Base-by-base conservation (phyloP, 2,888 invertebrate species). In the Neoaliturus tenellus region DNA sequence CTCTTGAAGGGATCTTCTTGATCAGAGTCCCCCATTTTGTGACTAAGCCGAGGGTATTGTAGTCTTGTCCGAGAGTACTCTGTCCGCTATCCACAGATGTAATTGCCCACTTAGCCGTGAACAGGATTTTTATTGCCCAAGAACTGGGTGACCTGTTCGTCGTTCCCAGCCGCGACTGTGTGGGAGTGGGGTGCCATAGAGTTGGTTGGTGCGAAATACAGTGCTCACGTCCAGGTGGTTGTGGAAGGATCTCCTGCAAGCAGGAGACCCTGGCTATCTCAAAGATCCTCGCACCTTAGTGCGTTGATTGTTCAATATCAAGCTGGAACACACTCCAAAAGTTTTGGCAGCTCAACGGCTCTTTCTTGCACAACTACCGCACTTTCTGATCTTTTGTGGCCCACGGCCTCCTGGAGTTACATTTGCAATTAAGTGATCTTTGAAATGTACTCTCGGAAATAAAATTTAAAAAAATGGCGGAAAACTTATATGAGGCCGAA, bases 401-500 rank as follows among this genome's bases (percentile, higher is more conserved):
- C n/a, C n/a, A n/a, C n/a, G n/a, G n/a, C n/a, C n/a, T n/a, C n/a
- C n/a, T n/a, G n/a, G n/a, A n/a, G n/a, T n/a, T n/a, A n/a, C n/a
- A n/a, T n/a, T n/a, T n/a, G n/a, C n/a, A n/a, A n/a, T n/a, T n/a
- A n/a, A n/a, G n/a, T n/a, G n/a, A n/a, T n/a, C n/a, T n/a, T n/a
- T n/a, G n/a, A n/a, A n/a, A n/a, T n/a, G n/a, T n/a, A n/a, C n/a
- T n/a, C n/a, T n/a, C n/a, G n/a, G n/a, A n/a, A n/a, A n/a, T n/a
- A n/a, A n/a, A n/a, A n/a, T n/a, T n/a, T n/a, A n/a, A 86, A 67
- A 89, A 88, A 5, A 90, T 90, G 33, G 90, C 90, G 69, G 90
- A 82, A 25, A 85, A 85, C 83, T 88, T 88, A 41, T 90, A 91
- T 84, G 84, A 84, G 14, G 90, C 90, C 87, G 88, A 89, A 80